Evolutionary conservation across 2,888 invertebrate species (phyloP).

Genomic region (Hypomecis punctinalis): DNA sequence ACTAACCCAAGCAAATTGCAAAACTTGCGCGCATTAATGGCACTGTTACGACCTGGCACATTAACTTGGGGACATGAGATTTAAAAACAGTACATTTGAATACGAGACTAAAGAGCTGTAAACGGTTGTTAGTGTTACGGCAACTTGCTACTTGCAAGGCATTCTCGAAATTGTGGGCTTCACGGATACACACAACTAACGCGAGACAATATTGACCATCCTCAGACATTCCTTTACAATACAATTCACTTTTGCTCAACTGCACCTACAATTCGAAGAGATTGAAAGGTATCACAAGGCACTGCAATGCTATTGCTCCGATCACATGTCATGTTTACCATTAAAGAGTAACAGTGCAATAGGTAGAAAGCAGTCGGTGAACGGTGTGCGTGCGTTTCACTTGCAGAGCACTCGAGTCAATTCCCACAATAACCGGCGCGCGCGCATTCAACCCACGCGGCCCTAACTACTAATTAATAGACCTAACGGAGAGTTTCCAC

Average conservation of each 20-base stretch:
- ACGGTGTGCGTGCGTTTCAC: slow-evolving; percentile 56
- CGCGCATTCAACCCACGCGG: slow-evolving; percentile 70
- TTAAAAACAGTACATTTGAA: slow-evolving; percentile 21
- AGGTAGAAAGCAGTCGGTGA: slow-evolving; percentile 55
- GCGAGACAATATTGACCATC: no score
- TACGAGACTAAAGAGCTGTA: slow-evolving; percentile 23
- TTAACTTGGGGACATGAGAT: slow-evolving; percentile 23
- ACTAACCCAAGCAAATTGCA: slow-evolving; percentile 59
- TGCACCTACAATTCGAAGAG: background rate
- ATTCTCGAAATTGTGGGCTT: no score
- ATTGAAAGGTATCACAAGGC: no score
- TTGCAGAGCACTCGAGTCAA: slow-evolving; percentile 57
- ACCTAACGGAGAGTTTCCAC: slow-evolving; percentile 69
- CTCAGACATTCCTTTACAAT: no score
- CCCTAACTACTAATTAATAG: slow-evolving; percentile 74
- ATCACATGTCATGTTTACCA: slow-evolving; percentile 25
- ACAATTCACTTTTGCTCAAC: no score
- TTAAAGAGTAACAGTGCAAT: slow-evolving; percentile 35
- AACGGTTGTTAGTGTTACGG: slow-evolving; percentile 23
- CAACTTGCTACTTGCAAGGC: background rate
- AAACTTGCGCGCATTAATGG: slow-evolving; percentile 59
- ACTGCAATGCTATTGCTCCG: no score
- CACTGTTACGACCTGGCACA: slow-evolving; percentile 49
- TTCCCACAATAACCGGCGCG: slow-evolving; percentile 66
- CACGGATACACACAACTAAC: no score